phyloP scores from a whole-genome alignment of 2,797 vertebrate species.

The Gephyroberyx darwinii region DNA sequence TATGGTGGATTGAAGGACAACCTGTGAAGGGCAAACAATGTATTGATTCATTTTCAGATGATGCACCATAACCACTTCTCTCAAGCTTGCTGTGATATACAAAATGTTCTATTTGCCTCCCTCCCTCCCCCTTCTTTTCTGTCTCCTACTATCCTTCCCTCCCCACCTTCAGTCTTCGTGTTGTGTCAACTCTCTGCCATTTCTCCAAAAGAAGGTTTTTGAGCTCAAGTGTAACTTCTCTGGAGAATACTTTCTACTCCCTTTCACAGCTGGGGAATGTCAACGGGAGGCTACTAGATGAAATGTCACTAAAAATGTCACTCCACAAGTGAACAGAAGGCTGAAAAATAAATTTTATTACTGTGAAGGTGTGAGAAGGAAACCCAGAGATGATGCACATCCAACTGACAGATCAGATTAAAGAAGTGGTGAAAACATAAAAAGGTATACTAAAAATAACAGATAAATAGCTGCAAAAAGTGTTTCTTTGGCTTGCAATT shows the following conservation, averaged over 20 bases:
- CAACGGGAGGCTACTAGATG: slow-evolving; percentile 1
- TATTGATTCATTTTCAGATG: slow-evolving; percentile 29
- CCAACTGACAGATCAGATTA: too few species aligned
- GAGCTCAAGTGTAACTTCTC: slow-evolving; percentile 9
- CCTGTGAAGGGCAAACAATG: slow-evolving; percentile 27
- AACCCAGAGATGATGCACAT: neutral
- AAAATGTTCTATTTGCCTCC: slow-evolving; percentile 4
- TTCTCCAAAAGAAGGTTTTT: slow-evolving; percentile 10
- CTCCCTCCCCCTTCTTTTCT: neutral
- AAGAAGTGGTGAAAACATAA: neutral
- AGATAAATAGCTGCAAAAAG: neutral
- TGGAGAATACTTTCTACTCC: neutral
- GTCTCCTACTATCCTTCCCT: neutral
- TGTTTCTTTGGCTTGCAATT: neutral
- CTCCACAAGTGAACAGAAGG: neutral
- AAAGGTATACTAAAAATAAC: neutral
- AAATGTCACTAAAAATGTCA: slow-evolving; percentile 41
- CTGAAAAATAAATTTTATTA: neutral
- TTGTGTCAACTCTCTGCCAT: neutral
- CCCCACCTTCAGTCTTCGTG: neutral
- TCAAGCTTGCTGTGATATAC: neutral
- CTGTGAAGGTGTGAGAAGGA: neutral
- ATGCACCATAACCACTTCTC: slow-evolving; percentile 11
- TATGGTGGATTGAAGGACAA: slow-evolving; percentile 16
- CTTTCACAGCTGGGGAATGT: slow-evolving; percentile 4